These are phyloP conservation scores for Melieria omissa DNA, from an alignment of 2,888 invertebrate genomes.

Conservation along the genomic window DNA sequence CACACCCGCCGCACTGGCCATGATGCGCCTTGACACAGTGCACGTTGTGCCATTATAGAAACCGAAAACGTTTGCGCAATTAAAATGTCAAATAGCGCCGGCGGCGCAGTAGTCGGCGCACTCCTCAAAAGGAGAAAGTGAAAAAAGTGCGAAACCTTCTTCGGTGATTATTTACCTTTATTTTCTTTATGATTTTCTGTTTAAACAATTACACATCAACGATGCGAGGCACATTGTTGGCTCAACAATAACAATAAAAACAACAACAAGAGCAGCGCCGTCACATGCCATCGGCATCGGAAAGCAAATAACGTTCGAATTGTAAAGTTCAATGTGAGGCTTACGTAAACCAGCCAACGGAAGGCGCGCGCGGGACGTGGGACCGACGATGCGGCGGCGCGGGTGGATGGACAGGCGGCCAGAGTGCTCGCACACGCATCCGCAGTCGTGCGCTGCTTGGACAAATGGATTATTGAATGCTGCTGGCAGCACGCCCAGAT, in stretches of 20 bases:
- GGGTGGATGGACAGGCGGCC: background rate
- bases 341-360: constrained; percentile 41
- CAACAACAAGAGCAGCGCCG: background rate
- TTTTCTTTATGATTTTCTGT: constrained; percentile 20
- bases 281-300: constrained; percentile 7
- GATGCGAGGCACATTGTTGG: constrained; percentile 25
- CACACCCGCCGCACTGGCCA: background rate
- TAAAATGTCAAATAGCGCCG: constrained; percentile 29
- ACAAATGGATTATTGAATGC: too few relatives aligned
- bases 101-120: background rate
- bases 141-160: constrained; percentile 28
- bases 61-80: constrained; percentile 14
- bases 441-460: too few relatives aligned
- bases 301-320: background rate
- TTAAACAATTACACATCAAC: constrained; percentile 23
- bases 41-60: background rate
- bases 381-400: background rate
- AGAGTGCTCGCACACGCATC: background rate
- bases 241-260: background rate
- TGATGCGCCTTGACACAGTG: background rate
- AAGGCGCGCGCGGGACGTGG: background rate
- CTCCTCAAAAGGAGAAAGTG: constrained; percentile 31
- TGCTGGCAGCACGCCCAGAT: too few relatives aligned
- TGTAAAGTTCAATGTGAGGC: constrained; percentile 50
- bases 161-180: constrained; percentile 25